phyloP scores from a whole-genome alignment of 2,113 vertebrate species.

The Papio anubis region DNA sequence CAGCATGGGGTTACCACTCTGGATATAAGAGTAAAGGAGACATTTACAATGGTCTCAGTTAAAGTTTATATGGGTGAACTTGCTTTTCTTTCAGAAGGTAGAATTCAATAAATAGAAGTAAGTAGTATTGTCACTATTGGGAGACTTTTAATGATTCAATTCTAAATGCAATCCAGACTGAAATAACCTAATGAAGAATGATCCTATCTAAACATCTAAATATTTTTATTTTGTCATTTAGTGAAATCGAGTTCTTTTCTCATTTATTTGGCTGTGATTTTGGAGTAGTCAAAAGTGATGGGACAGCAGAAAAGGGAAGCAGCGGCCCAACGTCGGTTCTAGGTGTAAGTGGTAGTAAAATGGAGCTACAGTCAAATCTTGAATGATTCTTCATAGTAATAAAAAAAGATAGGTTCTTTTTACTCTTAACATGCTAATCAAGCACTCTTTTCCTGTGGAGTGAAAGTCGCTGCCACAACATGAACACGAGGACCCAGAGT shows the following conservation, averaged over 20 bases:
- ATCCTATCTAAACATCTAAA: neutral
- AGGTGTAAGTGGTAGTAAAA: neutral
- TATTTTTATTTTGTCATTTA: neutral
- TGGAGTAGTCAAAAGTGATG: neutral
- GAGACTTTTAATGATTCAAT: neutral
- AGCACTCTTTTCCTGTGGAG: neutral
- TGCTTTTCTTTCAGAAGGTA: neutral
- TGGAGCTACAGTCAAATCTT: neutral
- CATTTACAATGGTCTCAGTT: neutral
- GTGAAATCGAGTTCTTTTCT: neutral
- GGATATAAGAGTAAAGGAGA: neutral
- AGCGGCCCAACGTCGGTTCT: neutral
- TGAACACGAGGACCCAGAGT: neutral
- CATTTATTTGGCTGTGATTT: neutral
- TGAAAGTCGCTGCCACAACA: neutral
- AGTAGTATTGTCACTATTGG: too few relatives aligned
- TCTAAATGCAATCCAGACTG: neutral
- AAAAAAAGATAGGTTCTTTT: neutral
- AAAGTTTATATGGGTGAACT: neutral
- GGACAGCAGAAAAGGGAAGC: too few relatives aligned
- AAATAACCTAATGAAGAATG: neutral
- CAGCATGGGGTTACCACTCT: neutral
- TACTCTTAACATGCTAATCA: neutral
- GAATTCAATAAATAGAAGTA: neutral
- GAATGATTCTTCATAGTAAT: neutral